These are phyloP conservation scores for Odontocerum albicorne DNA, from an alignment of 2,888 invertebrate genomes.

Conservation along the genomic window DNA sequence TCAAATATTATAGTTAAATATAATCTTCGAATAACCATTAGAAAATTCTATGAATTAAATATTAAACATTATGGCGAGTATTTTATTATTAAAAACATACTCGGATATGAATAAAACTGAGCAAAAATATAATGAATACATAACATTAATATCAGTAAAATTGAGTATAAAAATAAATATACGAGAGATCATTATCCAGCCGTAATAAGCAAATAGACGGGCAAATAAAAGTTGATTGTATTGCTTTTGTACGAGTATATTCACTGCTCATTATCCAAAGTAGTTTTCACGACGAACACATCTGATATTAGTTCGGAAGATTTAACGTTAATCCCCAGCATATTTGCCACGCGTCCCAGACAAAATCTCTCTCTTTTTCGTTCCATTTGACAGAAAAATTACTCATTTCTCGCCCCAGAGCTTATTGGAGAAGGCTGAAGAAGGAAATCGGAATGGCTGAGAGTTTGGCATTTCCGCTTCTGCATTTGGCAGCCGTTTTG, in stretches of 20 bases:
- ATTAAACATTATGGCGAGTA: too few species aligned
- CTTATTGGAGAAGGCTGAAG: slow-evolving; percentile 16
- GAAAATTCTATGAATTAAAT: not conserved
- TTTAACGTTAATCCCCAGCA: slow-evolving; percentile 16
- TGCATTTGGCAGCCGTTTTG: slow-evolving; percentile 30
- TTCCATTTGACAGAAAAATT: slow-evolving; percentile 33
- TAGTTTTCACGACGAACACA: slow-evolving; percentile 14
- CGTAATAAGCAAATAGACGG: too few species aligned
- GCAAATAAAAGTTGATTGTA: too few species aligned
- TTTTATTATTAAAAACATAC: too few species aligned
- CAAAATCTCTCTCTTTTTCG: slow-evolving; percentile 19
- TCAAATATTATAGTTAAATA: too few species aligned
- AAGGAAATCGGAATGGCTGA: not conserved
- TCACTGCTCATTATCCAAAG: slow-evolving; percentile 15
- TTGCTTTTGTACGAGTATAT: too few species aligned
- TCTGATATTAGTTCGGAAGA: slow-evolving; percentile 21
- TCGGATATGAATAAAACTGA: not conserved
- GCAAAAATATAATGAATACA: not conserved
- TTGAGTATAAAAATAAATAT: too few species aligned
- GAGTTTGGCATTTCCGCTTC: slow-evolving; percentile 29
- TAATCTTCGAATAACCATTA: too few species aligned
- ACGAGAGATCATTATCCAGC: too few species aligned
- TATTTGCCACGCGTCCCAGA: slow-evolving; percentile 8
- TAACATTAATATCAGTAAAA: too few species aligned
- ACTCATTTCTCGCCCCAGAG: slow-evolving; percentile 27